Conservation (phyloP, 2,113 vertebrate genomes). For the Coturnix japonica region DNA sequence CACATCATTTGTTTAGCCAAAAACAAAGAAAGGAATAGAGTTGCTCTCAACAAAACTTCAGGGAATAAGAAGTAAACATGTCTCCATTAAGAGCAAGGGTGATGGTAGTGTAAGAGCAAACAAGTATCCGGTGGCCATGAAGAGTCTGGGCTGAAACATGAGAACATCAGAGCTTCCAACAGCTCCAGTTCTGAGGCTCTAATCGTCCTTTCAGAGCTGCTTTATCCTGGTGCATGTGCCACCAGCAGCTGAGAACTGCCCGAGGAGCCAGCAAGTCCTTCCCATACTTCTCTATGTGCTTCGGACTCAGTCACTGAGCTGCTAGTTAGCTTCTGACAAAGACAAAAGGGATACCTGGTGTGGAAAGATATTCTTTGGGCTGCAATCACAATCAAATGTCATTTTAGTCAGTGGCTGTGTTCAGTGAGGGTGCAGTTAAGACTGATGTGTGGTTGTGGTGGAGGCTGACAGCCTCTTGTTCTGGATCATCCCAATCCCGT, state of each 20-base stretch:
- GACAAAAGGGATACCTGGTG: background rate
- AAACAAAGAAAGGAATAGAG: background rate
- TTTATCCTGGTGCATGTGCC: background rate
- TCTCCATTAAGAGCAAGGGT: constrained; percentile 39
- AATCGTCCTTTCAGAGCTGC: constrained; percentile 5
- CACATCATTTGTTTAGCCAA: background rate
- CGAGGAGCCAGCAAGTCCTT: background rate
- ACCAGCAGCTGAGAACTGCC: background rate
- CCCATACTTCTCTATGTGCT: background rate
- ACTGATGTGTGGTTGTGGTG: background rate
- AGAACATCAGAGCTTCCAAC: constrained; percentile 13
- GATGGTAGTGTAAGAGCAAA: constrained; percentile 22
- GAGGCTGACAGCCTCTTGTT: background rate
- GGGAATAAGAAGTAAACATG: constrained; percentile 53
- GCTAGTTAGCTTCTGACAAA: background rate
- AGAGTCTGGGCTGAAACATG: constrained; percentile 50
- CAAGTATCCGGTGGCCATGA: constrained; percentile 62
- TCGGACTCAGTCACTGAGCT: background rate
- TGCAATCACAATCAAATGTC: background rate
- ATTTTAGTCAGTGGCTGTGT: background rate
- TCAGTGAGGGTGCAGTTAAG: background rate
- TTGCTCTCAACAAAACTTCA: background rate
- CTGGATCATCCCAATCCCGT: background rate
- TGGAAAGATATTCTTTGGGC: background rate
- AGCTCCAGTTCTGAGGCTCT: background rate